Percentiles rank a stretch among this genome's conserved stretches.
Evolutionary conservation across 2,888 invertebrate genomes (phyloP).

Genomic region (Sympetrum striolatum): DNA sequence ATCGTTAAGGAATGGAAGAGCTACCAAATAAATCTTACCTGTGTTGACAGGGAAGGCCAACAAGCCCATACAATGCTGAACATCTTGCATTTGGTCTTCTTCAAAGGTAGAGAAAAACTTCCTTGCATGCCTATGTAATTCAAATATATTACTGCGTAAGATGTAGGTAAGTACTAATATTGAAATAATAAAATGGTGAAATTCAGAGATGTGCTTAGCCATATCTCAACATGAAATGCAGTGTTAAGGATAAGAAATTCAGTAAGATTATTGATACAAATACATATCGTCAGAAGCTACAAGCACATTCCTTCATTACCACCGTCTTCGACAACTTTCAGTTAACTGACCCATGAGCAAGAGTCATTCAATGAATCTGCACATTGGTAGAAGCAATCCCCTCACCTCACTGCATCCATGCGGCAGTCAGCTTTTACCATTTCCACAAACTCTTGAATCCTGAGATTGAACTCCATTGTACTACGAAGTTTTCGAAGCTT

Average conservation of each 20-base stretch:
- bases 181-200: background rate
- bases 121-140: constrained; percentile 75
- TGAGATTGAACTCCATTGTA: constrained; percentile 92
- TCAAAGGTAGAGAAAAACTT: constrained; percentile 90
- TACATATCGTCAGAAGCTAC: background rate
- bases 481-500: constrained; percentile 93
- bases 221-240: background rate
- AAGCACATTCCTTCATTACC: background rate
- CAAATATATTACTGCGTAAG: background rate
- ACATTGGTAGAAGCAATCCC: background rate
- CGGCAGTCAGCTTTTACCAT: constrained; percentile 85
- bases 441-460: constrained; percentile 95
- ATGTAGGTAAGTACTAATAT: background rate
- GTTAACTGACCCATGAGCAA: background rate
- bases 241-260: too few relatives aligned
- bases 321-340: too few relatives aligned
- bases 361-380: background rate
- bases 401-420: constrained; percentile 83
- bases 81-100: constrained; percentile 83
- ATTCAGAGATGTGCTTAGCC: background rate
- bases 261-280: background rate
- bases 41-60: constrained; percentile 90
- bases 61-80: constrained; percentile 94
- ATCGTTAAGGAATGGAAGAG: too few relatives aligned
- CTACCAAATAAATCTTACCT: constrained; percentile 57